A percentile compares a stretch with the other conserved stretches of the same genome.
Evolutionary conservation across 1,140 invertebrate genomes (phyloP).

Genomic region (Sitobion miscanthi): DNA sequence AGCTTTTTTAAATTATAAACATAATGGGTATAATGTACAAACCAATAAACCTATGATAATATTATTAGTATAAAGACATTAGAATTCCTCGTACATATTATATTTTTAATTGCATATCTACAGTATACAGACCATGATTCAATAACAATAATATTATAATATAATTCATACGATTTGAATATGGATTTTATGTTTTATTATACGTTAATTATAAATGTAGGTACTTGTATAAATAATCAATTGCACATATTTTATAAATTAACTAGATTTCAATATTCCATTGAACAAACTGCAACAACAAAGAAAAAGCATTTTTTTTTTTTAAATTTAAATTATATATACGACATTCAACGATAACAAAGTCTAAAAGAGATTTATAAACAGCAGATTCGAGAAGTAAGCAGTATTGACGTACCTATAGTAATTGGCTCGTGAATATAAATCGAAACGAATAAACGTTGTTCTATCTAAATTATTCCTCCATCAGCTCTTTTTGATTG

Average conservation of each 20-base stretch:
- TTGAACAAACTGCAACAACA: not conserved
- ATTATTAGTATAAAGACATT: not conserved
- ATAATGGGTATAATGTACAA: not conserved
- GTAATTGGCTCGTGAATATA: conserved; percentile 29
- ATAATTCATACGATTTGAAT: not conserved
- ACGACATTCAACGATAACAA: not conserved
- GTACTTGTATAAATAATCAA: not conserved
- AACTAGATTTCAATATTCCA: not conserved
- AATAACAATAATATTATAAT: not conserved
- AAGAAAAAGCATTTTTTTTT: not conserved
- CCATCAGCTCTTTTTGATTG: not conserved
- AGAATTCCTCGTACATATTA: not conserved
- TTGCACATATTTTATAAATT: not conserved
- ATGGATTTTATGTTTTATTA: not conserved
- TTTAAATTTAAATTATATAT: not conserved
- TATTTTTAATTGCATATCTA: no score
- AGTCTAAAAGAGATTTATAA: conserved; percentile 22
- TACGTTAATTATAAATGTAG: not conserved
- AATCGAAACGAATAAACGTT: conserved; percentile 28
- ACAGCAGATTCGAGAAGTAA: not conserved
- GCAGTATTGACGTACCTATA: not conserved
- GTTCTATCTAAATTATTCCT: conserved; percentile 21
- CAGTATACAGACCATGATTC: not conserved
- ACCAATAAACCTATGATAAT: not conserved
- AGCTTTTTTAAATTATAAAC: not conserved